phyloP scores from a whole-genome alignment of 2,113 vertebrate species.

The Otus sunia region DNA sequence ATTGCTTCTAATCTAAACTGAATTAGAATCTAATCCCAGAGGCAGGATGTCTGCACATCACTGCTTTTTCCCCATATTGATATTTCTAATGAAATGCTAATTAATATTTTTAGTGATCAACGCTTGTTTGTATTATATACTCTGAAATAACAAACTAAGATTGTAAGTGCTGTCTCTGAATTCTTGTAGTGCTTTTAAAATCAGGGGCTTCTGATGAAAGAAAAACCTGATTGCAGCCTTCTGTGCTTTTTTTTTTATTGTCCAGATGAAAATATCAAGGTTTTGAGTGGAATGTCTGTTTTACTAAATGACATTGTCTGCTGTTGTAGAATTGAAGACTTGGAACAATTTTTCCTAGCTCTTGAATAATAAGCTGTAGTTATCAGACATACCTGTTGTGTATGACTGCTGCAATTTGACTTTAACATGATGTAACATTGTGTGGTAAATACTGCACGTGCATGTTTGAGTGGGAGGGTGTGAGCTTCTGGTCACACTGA shows the following conservation, averaged over 20 bases:
- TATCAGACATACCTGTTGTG: neutral
- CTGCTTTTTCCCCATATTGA: neutral
- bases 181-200: neutral
- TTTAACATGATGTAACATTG: neutral
- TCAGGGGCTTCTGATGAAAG: neutral
- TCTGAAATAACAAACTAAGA: neutral
- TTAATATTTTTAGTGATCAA: constrained; percentile 4
- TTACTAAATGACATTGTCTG: neutral
- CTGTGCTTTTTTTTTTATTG: neutral
- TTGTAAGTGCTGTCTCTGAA: neutral
- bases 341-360: neutral
- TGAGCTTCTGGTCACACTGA: constrained; percentile 8
- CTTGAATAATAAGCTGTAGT: neutral
- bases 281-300: neutral
- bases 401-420: neutral
- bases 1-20: constrained; percentile 17
- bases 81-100: constrained; percentile 55
- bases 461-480: neutral
- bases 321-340: neutral
- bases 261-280: neutral
- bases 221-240: neutral
- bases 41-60: neutral
- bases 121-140: neutral
- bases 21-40: constrained; percentile 39
- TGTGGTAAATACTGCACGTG: neutral